A percentile compares a stretch with the other conserved stretches of the same genome.
These are phyloP conservation scores for Omphaloscelis lunosa DNA, from an alignment of 2,888 invertebrate species.

Conservation along the genomic window DNA sequence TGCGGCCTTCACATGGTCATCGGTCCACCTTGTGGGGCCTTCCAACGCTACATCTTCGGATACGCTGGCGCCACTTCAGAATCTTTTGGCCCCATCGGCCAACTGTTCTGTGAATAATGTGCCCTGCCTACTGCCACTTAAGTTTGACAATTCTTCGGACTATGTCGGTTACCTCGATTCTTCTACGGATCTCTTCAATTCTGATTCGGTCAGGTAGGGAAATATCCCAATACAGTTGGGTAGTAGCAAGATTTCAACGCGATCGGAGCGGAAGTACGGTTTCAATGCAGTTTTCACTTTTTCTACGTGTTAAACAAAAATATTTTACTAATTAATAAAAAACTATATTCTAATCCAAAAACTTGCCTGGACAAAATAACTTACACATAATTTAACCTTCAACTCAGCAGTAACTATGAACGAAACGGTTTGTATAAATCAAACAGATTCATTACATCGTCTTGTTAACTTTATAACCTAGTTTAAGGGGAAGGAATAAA, in stretches of 20 bases:
- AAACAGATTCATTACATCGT: conserved; percentile 35
- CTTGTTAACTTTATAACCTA: conserved; percentile 40
- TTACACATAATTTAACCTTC: conserved; percentile 13
- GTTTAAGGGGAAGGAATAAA: conserved; percentile 33
- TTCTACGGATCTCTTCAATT: background rate
- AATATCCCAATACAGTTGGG: background rate
- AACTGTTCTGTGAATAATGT: background rate
- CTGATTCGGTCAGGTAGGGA: background rate
- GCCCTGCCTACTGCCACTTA: background rate
- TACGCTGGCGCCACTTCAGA: background rate
- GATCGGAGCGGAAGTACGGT: background rate
- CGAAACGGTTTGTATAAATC: conserved; percentile 41
- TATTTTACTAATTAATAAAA: background rate
- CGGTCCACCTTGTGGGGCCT: background rate
- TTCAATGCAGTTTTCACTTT: background rate
- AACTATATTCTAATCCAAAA: background rate
- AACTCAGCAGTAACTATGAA: conserved; percentile 22
- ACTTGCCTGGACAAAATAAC: background rate
- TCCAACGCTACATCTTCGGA: background rate
- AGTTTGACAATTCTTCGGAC: background rate
- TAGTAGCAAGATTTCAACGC: background rate
- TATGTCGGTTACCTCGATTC: background rate
- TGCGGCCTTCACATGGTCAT: background rate
- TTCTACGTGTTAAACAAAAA: background rate
- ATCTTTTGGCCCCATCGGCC: accelerated